Conservation (phyloP, 2,888 invertebrate species). For the Pseudococcus jackbeardsleyi region DNA sequence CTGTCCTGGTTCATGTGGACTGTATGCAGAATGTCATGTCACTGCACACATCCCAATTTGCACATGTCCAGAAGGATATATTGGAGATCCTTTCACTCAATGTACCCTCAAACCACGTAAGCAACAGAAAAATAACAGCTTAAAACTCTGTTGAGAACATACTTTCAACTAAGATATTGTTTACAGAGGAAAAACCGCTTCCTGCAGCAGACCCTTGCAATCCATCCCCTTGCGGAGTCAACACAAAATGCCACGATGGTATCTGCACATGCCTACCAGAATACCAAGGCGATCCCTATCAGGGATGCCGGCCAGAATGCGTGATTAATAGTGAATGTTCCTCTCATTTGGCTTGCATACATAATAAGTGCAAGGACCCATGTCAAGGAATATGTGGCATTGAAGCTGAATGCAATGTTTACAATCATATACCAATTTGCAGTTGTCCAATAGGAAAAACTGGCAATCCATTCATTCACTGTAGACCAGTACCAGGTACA, state of each 20-base stretch:
- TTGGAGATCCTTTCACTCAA: conserved; percentile 69
- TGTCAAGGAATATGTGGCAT: conserved; percentile 82
- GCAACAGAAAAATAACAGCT: conserved; percentile 2
- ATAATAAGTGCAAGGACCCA: conserved; percentile 83
- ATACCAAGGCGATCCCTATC: conserved; percentile 80
- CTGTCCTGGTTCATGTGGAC: conserved; percentile 71
- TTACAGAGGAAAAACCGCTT: background rate
- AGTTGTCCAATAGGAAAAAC: conserved; percentile 77
- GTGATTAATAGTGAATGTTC: conserved; percentile 83
- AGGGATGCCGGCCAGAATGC: conserved; percentile 84
- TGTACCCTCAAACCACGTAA: conserved; percentile 69
- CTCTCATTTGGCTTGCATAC: conserved; percentile 79
- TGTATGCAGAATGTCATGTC: conserved; percentile 71
- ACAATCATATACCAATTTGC: conserved; percentile 83
- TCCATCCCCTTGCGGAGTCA: conserved; percentile 82
- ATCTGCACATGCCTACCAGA: conserved; percentile 82
- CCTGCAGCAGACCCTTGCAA: conserved; percentile 73
- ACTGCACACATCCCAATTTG: conserved; percentile 72
- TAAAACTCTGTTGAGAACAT: background rate
- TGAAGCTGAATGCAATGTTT: conserved; percentile 81
- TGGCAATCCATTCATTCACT: conserved; percentile 82
- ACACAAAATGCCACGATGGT: conserved; percentile 81
- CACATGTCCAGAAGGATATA: conserved; percentile 70
- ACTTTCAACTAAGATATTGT: background rate
- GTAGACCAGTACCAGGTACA: conserved; percentile 70